phyloP scores from a whole-genome alignment of 2,888 invertebrate genomes.

The Leptinotarsa rubiginosa region DNA sequence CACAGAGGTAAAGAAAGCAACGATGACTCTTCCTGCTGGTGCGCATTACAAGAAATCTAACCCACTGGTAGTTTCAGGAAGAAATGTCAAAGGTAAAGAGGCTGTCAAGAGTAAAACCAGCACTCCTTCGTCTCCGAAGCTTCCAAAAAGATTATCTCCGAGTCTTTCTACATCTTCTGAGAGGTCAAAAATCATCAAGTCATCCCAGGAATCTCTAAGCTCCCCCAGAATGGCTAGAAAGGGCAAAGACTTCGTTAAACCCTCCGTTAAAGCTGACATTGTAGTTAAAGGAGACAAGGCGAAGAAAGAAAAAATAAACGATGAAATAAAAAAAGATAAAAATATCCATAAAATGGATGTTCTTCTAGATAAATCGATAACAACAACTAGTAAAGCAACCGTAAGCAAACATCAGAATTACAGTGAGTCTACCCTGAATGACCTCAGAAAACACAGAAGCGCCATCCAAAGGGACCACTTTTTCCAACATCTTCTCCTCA shows the following conservation, averaged over 20 bases:
- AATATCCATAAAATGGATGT: slow-evolving; percentile 47
- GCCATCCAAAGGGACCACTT: slow-evolving; percentile 74
- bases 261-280: slow-evolving; percentile 29
- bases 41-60: slow-evolving; percentile 65
- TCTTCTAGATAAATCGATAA: slow-evolving; percentile 37
- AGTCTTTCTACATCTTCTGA: slow-evolving; percentile 53
- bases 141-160: slow-evolving; percentile 48
- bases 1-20: slow-evolving; percentile 69
- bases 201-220: slow-evolving; percentile 59
- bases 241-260: slow-evolving; percentile 25
- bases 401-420: no score
- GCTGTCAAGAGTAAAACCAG: slow-evolving; percentile 34
- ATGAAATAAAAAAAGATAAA: slow-evolving; percentile 57
- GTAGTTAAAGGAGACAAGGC: slow-evolving; percentile 50
- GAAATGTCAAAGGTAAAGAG: slow-evolving; percentile 62
- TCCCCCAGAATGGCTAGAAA: slow-evolving; percentile 49
- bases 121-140: slow-evolving; percentile 45
- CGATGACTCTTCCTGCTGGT: slow-evolving; percentile 51
- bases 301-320: slow-evolving; percentile 61
- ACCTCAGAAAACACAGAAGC: slow-evolving; percentile 72
- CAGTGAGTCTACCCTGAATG: slow-evolving; percentile 58
- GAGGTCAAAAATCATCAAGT: slow-evolving; percentile 51
- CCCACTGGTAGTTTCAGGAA: slow-evolving; percentile 61
- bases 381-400: no score
- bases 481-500: slow-evolving; percentile 78